phyloP scores from a whole-genome alignment of 2,888 invertebrate species.

The Stratiomys singularior region DNA sequence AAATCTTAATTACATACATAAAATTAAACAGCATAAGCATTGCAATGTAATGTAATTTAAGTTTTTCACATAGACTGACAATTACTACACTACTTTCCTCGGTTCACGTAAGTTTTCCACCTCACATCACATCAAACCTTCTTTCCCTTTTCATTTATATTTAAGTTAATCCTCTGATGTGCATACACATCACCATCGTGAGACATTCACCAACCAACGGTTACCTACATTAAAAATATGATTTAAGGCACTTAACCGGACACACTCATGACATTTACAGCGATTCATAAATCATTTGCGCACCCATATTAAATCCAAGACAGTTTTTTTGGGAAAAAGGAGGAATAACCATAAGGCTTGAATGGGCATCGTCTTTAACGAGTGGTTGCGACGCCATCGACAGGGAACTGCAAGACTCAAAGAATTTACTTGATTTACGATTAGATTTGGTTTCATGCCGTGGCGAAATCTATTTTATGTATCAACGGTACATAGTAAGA shows the following conservation, averaged over 20 bases:
- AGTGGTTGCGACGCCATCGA: too few relatives aligned
- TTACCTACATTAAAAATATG: slow-evolving; percentile 39
- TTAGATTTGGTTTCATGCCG: slow-evolving; percentile 35
- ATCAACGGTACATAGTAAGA: slow-evolving; percentile 18
- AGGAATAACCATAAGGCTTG: background rate
- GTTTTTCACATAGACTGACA: background rate
- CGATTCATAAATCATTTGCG: slow-evolving; percentile 22
- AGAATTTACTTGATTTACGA: slow-evolving; percentile 41
- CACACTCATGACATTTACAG: slow-evolving; percentile 42
- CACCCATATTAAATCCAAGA: slow-evolving; percentile 17
- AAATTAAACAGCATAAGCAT: background rate
- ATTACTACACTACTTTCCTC: background rate
- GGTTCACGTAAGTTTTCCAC: background rate
- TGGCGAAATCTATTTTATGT: slow-evolving; percentile 37
- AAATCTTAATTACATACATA: background rate
- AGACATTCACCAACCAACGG: slow-evolving; percentile 1
- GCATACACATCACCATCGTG: background rate
- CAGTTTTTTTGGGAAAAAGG: background rate
- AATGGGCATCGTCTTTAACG: background rate
- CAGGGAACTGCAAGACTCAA: background rate
- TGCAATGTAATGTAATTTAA: background rate
- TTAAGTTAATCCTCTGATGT: background rate
- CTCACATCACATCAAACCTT: background rate
- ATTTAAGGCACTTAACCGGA: slow-evolving; percentile 32
- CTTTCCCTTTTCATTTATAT: background rate